Evolutionary conservation across 1,140 invertebrate genomes (phyloP).

Genomic region (Lanistes nyassanus): DNA sequence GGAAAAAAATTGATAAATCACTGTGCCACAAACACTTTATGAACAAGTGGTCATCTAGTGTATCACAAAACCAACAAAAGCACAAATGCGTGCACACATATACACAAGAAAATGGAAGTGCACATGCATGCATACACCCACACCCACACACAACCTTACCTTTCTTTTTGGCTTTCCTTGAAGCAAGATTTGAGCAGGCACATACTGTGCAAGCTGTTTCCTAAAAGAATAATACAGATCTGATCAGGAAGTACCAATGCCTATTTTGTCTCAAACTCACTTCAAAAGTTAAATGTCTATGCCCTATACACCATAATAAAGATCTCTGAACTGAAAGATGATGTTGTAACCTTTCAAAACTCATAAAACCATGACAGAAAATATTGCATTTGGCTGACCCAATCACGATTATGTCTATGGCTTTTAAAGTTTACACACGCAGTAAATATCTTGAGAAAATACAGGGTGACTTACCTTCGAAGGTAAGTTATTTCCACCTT

Average conservation of each 20-base stretch:
- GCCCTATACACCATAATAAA: neutral
- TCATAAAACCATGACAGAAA: neutral
- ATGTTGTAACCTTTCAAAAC: neutral
- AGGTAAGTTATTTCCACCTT: constrained; percentile 81
- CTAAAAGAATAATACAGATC: constrained; percentile 43
- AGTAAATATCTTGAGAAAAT: constrained; percentile 2
- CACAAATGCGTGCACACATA: constrained; percentile 40
- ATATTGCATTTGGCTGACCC: neutral
- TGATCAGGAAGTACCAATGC: neutral
- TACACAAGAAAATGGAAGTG: constrained; percentile 31
- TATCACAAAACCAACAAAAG: constrained; percentile 74
- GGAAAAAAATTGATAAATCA: too few species aligned
- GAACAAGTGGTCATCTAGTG: too few species aligned
- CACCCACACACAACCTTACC: too few species aligned
- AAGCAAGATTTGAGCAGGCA: constrained; percentile 77
- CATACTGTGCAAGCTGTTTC: constrained; percentile 81
- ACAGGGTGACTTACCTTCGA: constrained; percentile 60
- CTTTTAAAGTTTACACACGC: neutral
- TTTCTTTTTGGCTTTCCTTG: constrained; percentile 69
- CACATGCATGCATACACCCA: constrained; percentile 27
- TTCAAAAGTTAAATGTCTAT: neutral
- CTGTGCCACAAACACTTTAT: too few species aligned
- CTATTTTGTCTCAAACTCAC: too few species aligned
- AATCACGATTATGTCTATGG: neutral
- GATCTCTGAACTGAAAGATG: neutral